Conservation (phyloP, 2,797 vertebrate genomes). For the Eutrigla gurnardus region DNA sequence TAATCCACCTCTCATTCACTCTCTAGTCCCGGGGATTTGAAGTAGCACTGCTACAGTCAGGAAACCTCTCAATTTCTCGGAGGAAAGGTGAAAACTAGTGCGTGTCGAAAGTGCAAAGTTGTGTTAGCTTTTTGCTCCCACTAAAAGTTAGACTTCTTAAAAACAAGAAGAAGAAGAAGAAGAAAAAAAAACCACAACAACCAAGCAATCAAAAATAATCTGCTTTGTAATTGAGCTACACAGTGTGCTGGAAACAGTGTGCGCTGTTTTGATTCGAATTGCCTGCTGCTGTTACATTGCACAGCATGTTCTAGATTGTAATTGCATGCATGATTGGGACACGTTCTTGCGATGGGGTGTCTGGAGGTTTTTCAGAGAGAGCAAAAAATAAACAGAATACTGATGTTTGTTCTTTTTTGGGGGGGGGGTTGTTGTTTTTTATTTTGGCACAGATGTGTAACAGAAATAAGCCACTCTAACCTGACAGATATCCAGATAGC, state of each 20-base stretch:
- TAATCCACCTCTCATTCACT: constrained; percentile 87
- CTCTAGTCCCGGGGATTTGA: constrained; percentile 83
- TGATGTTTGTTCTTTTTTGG: not conserved
- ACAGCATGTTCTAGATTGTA: constrained; percentile 68
- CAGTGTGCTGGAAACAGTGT: constrained; percentile 53
- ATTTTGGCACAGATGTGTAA: constrained; percentile 36
- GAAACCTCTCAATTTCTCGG: constrained; percentile 61
- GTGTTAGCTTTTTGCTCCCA: constrained; percentile 17
- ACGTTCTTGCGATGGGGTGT: constrained; percentile 47
- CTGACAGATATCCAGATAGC: constrained; percentile 73
- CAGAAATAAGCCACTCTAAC: constrained; percentile 55
- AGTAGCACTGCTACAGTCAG: constrained; percentile 72
- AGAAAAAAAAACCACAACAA: too few species aligned
- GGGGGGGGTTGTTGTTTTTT: not conserved
- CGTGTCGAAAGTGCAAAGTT: constrained; percentile 11
- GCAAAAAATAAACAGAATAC: constrained; percentile 57
- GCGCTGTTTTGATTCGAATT: constrained; percentile 59
- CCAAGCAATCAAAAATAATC: constrained; percentile 44
- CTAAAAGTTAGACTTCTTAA: constrained; percentile 31
- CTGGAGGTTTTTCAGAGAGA: constrained; percentile 36
- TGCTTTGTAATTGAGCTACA: constrained; percentile 65
- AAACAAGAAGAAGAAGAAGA: constrained; percentile 12
- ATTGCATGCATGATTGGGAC: constrained; percentile 76
- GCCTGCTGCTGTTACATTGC: constrained; percentile 61
- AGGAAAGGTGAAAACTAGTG: constrained; percentile 53